Evolutionary conservation across 2,113 vertebrate species (phyloP).

Genomic region (Canis aureus): DNA sequence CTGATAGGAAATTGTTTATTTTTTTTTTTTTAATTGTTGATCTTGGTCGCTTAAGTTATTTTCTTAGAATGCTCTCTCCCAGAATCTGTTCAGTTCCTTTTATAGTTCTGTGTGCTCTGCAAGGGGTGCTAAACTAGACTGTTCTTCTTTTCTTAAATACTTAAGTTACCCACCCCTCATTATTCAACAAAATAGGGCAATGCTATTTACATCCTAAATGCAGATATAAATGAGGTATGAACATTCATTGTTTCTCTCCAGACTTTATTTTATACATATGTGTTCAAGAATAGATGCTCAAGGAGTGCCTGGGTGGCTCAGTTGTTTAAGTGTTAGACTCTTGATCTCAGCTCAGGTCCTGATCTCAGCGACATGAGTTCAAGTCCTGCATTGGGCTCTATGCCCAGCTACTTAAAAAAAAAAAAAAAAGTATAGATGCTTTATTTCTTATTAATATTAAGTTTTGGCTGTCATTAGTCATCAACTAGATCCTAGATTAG

Average conservation of each 20-base stretch:
- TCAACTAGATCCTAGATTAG: not conserved
- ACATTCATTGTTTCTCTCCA: not conserved
- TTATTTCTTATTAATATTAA: not conserved
- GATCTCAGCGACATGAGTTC: not conserved
- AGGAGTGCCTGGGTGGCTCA: not conserved
- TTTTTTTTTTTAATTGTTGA: conserved; percentile 16
- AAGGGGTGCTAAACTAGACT: conserved; percentile 24
- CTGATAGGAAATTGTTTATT: conserved; percentile 16
- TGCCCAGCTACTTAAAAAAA: not conserved
- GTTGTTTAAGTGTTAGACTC: not conserved
- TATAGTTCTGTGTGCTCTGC: not conserved
- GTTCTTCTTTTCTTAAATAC: conserved; percentile 35
- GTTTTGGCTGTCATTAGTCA: not conserved
- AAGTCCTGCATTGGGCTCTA: not conserved
- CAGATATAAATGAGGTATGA: not conserved
- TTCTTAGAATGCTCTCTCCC: conserved; percentile 57
- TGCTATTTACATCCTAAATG: conserved; percentile 10
- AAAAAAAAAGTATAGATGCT: not conserved
- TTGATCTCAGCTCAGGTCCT: not conserved
- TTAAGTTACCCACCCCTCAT: not conserved
- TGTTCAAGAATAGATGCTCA: not conserved
- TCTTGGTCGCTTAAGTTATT: conserved; percentile 20
- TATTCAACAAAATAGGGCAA: not conserved
- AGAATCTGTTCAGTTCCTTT: conserved; percentile 42
- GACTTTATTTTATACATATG: not conserved